These are phyloP conservation scores for Elephas maximus DNA, from an alignment of 2,113 vertebrate genomes.

Conservation along the genomic window DNA sequence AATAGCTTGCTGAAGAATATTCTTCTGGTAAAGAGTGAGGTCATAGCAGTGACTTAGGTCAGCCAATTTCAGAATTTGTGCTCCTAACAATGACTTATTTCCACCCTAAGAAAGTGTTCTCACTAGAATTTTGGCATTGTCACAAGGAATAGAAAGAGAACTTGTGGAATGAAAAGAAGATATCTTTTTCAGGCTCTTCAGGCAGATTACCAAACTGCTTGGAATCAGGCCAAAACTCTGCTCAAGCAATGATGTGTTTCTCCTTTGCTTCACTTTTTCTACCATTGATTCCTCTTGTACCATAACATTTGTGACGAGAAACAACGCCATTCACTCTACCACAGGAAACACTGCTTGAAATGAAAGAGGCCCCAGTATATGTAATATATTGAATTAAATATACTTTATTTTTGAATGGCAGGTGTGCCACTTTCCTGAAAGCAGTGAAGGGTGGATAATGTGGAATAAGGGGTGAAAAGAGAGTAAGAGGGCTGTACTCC, in stretches of 20 bases:
- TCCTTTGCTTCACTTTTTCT: not conserved
- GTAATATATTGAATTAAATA: not conserved
- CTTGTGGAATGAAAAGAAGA: not conserved
- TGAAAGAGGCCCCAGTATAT: not conserved
- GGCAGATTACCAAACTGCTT: not conserved
- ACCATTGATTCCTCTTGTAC: not conserved
- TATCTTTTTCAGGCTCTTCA: not conserved
- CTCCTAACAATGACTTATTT: not conserved
- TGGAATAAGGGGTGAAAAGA: not conserved
- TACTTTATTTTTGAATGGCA: not conserved
- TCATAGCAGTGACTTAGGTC: not conserved
- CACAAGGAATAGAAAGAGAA: not conserved
- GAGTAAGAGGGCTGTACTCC: not conserved
- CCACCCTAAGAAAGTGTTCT: not conserved
- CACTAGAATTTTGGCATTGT: not conserved
- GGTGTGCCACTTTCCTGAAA: constrained; percentile 28
- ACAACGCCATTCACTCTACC: not conserved
- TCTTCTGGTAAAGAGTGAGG: not conserved
- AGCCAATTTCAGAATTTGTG: not conserved
- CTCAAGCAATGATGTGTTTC: not conserved
- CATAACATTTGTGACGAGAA: not conserved
- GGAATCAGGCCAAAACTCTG: not conserved
- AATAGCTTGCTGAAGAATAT: not conserved
- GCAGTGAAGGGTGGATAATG: not conserved
- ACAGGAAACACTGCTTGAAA: not conserved